Conservation (phyloP, 2,797 vertebrate genomes). For the Eutrigla gurnardus region DNA sequence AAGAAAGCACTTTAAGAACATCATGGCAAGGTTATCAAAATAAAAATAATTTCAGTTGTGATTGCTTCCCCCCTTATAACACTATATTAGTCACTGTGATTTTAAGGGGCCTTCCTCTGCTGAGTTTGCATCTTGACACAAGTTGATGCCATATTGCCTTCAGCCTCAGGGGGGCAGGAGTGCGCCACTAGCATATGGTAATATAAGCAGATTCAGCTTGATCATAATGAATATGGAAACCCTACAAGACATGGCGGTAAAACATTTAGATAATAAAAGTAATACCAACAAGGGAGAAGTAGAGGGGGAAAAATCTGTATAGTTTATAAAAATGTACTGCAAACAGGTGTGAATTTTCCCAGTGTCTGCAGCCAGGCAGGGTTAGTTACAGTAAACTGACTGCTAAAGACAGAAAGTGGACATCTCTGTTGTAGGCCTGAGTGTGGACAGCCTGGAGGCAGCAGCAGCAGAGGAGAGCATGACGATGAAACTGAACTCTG, state of each 20-base stretch:
- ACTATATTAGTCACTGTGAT: neutral
- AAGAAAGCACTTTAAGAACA: neutral
- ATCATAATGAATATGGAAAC: neutral
- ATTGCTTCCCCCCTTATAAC: neutral
- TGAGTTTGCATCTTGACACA: neutral
- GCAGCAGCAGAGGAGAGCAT: constrained; percentile 5
- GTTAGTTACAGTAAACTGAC: neutral
- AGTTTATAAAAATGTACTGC: neutral
- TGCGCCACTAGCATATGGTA: neutral
- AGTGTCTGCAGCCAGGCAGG: neutral
- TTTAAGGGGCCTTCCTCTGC: neutral
- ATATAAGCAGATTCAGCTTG: neutral
- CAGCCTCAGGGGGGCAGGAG: constrained; percentile 38
- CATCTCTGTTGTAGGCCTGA: constrained; percentile 13
- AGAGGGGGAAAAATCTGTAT: neutral
- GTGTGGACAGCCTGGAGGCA: constrained; percentile 31
- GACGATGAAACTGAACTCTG: constrained; percentile 26
- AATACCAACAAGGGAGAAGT: neutral
- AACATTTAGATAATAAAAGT: neutral
- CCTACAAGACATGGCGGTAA: neutral
- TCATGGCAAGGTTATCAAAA: neutral
- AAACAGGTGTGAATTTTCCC: neutral
- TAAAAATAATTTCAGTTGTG: constrained; percentile 2
- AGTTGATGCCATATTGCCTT: constrained; percentile 6
- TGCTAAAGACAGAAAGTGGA: neutral